phyloP scores from a whole-genome alignment of 1,140 invertebrate species.

The Solenopsis invicta region DNA sequence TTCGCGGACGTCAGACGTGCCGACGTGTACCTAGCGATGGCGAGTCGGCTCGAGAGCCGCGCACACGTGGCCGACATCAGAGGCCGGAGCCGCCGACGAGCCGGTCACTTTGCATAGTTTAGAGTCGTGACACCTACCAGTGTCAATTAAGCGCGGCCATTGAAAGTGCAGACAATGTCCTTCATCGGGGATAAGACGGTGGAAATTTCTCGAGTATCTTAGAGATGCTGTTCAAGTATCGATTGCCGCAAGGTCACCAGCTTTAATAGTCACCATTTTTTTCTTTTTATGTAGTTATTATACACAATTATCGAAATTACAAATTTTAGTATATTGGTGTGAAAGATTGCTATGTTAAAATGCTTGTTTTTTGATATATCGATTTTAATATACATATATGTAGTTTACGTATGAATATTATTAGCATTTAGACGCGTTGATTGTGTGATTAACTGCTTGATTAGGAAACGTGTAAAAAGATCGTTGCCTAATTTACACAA shows the following conservation, averaged over 20 bases:
- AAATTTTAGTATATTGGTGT: not conserved
- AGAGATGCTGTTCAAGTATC: not conserved
- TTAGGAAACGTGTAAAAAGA: not conserved
- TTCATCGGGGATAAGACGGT: constrained; percentile 13
- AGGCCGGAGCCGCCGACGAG: constrained; percentile 52
- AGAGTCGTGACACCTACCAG: constrained; percentile 81
- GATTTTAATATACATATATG: constrained; percentile 7
- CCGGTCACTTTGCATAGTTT: constrained; percentile 81
- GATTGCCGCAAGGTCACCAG: not conserved
- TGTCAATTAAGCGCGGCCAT: constrained; percentile 72
- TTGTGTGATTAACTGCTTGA: not conserved
- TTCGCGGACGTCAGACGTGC: constrained; percentile 42
- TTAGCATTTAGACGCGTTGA: constrained; percentile 8
- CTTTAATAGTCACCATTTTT: not conserved
- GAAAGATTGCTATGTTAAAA: no score
- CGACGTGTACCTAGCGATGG: constrained; percentile 29
- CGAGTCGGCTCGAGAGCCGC: constrained; percentile 27
- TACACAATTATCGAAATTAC: not conserved
- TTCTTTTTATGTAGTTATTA: not conserved
- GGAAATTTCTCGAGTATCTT: constrained; percentile 25
- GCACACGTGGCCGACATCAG: constrained; percentile 56
- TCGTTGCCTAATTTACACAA: not conserved
- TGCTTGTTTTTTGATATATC: not conserved
- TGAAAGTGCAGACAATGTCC: constrained; percentile 41
- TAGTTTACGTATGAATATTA: not conserved